A percentile compares a stretch with the other conserved stretches of the same genome.
These are phyloP conservation scores for Ifrita kowaldi DNA, from an alignment of 2,113 vertebrate species.

Conservation along the genomic window DNA sequence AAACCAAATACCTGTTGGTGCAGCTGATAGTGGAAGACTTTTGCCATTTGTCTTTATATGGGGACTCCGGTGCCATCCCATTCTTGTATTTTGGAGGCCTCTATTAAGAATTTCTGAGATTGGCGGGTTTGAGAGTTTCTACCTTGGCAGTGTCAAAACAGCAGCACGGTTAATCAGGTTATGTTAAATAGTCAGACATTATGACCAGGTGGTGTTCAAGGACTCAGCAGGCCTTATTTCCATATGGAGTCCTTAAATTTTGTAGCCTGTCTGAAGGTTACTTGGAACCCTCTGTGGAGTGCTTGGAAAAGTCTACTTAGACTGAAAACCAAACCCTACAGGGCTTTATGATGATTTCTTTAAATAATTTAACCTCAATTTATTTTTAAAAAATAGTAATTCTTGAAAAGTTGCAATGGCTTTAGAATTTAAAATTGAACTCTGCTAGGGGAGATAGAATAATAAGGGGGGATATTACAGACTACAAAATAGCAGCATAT, in stretches of 20 bases:
- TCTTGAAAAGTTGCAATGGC: neutral
- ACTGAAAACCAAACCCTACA: neutral
- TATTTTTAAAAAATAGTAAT: neutral
- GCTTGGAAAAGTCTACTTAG: neutral
- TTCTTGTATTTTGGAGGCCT: neutral
- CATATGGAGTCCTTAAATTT: neutral
- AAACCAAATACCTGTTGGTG: neutral
- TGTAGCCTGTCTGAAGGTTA: neutral
- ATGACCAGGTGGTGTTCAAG: constrained; percentile 1
- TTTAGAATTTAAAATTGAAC: neutral
- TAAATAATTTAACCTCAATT: neutral
- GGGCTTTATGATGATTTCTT: neutral
- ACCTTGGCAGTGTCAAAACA: neutral
- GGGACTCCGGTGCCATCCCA: neutral
- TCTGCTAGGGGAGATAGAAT: neutral
- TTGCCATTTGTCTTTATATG: neutral
- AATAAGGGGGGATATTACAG: accelerated
- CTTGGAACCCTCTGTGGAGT: neutral
- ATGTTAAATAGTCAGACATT: neutral
- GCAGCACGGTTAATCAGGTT: neutral
- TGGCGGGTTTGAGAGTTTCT: neutral
- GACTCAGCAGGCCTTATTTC: neutral
- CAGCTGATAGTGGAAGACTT: neutral
- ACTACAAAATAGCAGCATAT: neutral
- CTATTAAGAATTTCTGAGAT: neutral